Conservation (phyloP, 2,888 invertebrate genomes). For the Dasysyrphus albostriatus region DNA sequence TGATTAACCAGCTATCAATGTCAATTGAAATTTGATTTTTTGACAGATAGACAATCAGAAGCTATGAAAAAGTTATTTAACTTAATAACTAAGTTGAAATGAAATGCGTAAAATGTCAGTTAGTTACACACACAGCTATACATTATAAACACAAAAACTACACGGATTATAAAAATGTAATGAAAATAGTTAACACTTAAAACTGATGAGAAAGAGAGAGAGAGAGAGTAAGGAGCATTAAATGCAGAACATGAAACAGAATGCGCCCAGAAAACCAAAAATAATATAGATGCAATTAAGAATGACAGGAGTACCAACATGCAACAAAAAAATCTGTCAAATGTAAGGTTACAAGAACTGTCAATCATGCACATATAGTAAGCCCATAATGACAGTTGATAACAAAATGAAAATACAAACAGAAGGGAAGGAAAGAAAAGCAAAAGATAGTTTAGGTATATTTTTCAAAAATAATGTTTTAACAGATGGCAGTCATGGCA, state of each 20-base stretch:
- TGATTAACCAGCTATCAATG: not conserved
- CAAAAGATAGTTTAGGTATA: slow-evolving; percentile 28
- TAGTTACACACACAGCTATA: slow-evolving; percentile 7
- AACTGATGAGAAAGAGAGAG: slow-evolving; percentile 58
- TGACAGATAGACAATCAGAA: not conserved
- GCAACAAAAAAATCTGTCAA: slow-evolving; percentile 46
- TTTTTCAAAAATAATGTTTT: slow-evolving; percentile 24
- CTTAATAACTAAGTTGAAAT: not conserved
- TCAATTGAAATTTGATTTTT: slow-evolving; percentile 5
- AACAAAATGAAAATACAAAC: slow-evolving; percentile 23
- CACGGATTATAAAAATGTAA: not conserved
- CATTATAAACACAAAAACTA: slow-evolving; percentile 7
- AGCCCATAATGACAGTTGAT: slow-evolving; percentile 1
- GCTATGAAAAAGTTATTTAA: not conserved
- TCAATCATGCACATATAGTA: slow-evolving; percentile 45
- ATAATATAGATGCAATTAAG: slow-evolving; percentile 12
- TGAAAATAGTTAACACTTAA: slow-evolving; percentile 17
- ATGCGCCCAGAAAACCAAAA: slow-evolving; percentile 38
- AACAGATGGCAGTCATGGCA: slow-evolving; percentile 39
- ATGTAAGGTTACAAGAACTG: slow-evolving; percentile 6
- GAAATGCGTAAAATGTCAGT: slow-evolving; percentile 42
- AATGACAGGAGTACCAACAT: slow-evolving; percentile 43
- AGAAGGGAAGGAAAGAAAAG: slow-evolving; percentile 28
- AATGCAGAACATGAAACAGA: slow-evolving; percentile 43
- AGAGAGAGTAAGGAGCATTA: slow-evolving; percentile 54